Evolutionary conservation across 2,888 invertebrate genomes (phyloP), one percentile per base, ranked within the genome.

Genomic region (Agriopis marginaria): DNA sequence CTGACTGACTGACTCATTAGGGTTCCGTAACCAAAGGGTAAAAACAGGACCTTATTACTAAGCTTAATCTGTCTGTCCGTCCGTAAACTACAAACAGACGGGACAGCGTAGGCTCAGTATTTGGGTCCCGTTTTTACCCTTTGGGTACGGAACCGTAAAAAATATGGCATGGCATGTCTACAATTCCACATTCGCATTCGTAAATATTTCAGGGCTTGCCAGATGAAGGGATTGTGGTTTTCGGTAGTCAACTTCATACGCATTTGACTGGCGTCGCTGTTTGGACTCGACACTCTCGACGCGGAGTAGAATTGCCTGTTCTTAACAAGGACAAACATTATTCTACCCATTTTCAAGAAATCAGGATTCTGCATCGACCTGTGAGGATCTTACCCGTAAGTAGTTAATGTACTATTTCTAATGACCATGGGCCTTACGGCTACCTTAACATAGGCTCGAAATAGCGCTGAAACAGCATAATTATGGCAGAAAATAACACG

Each of bases 291-390:
- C 99, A 99, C 86, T 95, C 97, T 60, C 95, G 99, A 12, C 95
- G 96, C 73, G 98, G 98, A 1, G 93, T 95, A 12, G 99, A 99
- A 88, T 90, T 99, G 56, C 96, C 97, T 0, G 95, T 96, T 77
- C 90, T 99, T 14, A 99, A 99, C 90, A 95, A 97, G 72, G 99
- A 99, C 89, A 95, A 98, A 88, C 99, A 99, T 89, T 99, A 98
- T 90, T 99, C 98, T 66, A 98, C 99, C 0, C 99, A 99, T 93
- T 99, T 99, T 91, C 99, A 99, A 91, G 99, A 99, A 93, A 99
- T 99, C 80, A 94, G 99, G 71, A 95, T 97, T 63, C 92, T 99
- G 63, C 97, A 97, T 78, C 94, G 95, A 68, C 97, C 96, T n/a
- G 97, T 98, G 0, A 95, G 93, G 66, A 94, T 99, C 17, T 85